phyloP scores from a whole-genome alignment of 2,113 vertebrate genomes.

The Polyodon spathula region DNA sequence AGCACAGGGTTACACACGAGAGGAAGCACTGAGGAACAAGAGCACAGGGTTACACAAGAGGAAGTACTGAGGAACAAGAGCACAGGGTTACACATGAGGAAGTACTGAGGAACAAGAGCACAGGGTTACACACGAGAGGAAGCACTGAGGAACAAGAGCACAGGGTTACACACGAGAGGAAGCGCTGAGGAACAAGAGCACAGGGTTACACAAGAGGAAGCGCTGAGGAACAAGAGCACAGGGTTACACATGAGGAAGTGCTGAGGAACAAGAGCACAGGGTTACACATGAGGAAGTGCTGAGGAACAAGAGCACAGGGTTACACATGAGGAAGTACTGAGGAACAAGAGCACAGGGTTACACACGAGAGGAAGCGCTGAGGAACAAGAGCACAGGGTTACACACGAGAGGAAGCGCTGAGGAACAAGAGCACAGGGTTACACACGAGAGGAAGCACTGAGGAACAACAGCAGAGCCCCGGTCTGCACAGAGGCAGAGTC shows the following conservation, averaged over 20 bases:
- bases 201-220: too few relatives aligned
- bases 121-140: too few relatives aligned
- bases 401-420: too few relatives aligned
- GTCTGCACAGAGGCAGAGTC: background rate
- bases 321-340: too few relatives aligned
- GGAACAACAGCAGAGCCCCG: conserved; percentile 16
- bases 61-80: conserved; percentile 37
- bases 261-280: conserved; percentile 37
- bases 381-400: conserved; percentile 18
- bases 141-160: conserved; percentile 37
- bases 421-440: conserved; percentile 18
- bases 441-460: conserved; percentile 63
- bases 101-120: conserved; percentile 37
- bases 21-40: conserved; percentile 37
- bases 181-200: conserved; percentile 37
- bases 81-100: too few relatives aligned
- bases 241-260: too few relatives aligned
- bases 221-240: conserved; percentile 37
- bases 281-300: too few relatives aligned
- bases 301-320: conserved; percentile 19
- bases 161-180: too few relatives aligned
- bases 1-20: too few relatives aligned
- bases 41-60: too few relatives aligned
- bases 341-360: conserved; percentile 18
- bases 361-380: too few relatives aligned